Evolutionary conservation across 2,888 invertebrate genomes (phyloP).

Genomic region (Atrina japonica): DNA sequence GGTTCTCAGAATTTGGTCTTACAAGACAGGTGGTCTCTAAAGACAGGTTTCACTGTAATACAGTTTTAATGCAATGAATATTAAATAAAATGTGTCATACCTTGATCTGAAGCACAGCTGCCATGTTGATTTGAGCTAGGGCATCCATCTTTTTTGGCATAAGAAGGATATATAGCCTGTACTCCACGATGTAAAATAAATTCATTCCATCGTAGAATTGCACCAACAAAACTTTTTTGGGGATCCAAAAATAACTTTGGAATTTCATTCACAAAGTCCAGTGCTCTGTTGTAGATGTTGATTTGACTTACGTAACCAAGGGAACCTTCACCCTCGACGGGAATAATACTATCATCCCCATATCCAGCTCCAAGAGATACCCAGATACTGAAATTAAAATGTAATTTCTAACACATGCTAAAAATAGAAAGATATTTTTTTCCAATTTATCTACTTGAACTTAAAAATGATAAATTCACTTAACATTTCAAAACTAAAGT

Average conservation of each 20-base stretch:
- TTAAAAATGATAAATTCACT: no score
- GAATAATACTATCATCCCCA: conserved; percentile 42
- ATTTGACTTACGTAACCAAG: conserved; percentile 69
- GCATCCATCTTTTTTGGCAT: conserved; percentile 37
- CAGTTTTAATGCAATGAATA: no score
- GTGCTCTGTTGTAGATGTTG: conserved; percentile 59
- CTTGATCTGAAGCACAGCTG: no score
- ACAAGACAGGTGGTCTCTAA: no score
- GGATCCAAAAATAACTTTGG: conserved; percentile 38
- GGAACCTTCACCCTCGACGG: conserved; percentile 56
- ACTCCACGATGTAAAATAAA: conserved; percentile 54
- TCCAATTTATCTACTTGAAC: no score
- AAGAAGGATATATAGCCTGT: conserved; percentile 46
- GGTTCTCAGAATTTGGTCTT: no score
- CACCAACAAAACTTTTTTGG: conserved; percentile 36
- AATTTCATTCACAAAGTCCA: conserved; percentile 57
- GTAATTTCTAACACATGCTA: no score
- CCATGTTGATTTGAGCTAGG: conserved; percentile 5
- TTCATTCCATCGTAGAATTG: conserved; percentile 63
- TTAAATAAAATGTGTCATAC: no score
- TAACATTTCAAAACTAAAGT: no score
- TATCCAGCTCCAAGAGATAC: conserved; percentile 65
- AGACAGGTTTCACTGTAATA: no score
- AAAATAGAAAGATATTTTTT: no score
- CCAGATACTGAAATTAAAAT: conserved; percentile 66